Percentiles rank a stretch among this genome's conserved stretches.
These are phyloP conservation scores for Leptinotarsa tumamoca DNA, from an alignment of 2,888 invertebrate genomes.

Conservation along the genomic window DNA sequence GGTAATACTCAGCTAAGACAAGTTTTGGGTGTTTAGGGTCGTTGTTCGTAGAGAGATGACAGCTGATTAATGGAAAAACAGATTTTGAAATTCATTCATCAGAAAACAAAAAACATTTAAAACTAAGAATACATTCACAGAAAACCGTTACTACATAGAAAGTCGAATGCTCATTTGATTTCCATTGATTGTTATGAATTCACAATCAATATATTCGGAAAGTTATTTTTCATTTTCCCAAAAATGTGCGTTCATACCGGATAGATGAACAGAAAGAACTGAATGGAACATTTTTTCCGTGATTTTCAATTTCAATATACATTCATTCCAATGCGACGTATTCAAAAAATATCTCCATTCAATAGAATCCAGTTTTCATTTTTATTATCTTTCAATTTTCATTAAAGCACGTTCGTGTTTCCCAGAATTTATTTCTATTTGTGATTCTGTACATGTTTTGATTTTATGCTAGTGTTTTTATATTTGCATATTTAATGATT, in stretches of 20 bases:
- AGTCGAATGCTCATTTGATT: no score
- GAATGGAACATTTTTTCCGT: neutral
- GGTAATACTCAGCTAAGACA: no score
- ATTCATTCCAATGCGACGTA: neutral
- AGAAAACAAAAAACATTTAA: no score
- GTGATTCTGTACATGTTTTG: neutral
- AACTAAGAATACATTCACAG: no score
- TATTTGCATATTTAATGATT: neutral
- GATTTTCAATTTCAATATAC: neutral
- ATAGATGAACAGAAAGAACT: neutral
- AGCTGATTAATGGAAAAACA: no score
- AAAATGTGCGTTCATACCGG: slow-evolving; percentile 4
- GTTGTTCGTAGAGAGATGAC: no score
- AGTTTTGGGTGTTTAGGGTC: no score
- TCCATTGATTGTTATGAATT: no score
- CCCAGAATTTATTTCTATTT: slow-evolving; percentile 16
- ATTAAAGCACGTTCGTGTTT: slow-evolving; percentile 29
- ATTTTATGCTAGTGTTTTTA: neutral
- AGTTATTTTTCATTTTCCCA: neutral
- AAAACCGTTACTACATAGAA: no score
- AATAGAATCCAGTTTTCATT: slow-evolving; percentile 16
- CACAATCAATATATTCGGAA: no score
- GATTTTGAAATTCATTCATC: no score
- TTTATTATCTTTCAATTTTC: slow-evolving; percentile 33
- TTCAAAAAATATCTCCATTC: slow-evolving; percentile 3